Conservation (phyloP, 1,140 invertebrate species). For the Cyclina sinensis region DNA sequence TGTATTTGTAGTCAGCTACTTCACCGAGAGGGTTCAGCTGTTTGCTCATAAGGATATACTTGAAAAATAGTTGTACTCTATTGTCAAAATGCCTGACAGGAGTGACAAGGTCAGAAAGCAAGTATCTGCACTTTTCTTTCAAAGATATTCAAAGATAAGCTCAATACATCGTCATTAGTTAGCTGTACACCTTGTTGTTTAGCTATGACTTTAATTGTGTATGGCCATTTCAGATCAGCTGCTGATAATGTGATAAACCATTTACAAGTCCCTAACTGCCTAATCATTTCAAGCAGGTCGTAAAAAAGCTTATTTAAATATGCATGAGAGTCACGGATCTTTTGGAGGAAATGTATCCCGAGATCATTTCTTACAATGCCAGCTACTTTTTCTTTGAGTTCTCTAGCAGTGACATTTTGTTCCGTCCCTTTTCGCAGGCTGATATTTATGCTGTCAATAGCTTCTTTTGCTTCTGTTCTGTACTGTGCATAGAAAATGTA, state of each 20-base stretch:
- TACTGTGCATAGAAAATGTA: slow-evolving; percentile 29
- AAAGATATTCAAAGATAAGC: slow-evolving; percentile 18
- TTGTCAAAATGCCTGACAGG: slow-evolving; percentile 40
- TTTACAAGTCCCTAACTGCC: slow-evolving; percentile 21
- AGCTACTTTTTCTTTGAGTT: slow-evolving; percentile 43
- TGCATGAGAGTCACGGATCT: slow-evolving; percentile 14
- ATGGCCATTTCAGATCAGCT: slow-evolving; percentile 34
- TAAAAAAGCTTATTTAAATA: slow-evolving; percentile 12
- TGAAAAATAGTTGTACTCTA: slow-evolving; percentile 50
- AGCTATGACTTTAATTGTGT: slow-evolving; percentile 56
- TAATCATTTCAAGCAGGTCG: slow-evolving; percentile 41
- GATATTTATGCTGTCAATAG: slow-evolving; percentile 18
- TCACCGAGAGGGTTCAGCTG: background rate
- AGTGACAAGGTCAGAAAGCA: slow-evolving; percentile 21
- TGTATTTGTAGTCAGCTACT: background rate
- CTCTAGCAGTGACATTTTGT: slow-evolving; percentile 41
- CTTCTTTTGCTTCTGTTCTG: slow-evolving; percentile 13
- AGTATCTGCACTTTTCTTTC: slow-evolving; percentile 31
- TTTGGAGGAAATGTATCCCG: slow-evolving; percentile 18
- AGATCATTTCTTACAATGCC: too few species aligned
- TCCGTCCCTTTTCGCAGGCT: background rate
- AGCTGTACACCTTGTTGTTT: slow-evolving; percentile 45
- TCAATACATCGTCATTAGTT: slow-evolving; percentile 47
- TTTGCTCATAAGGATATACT: background rate
- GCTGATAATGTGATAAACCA: slow-evolving; percentile 35